These are phyloP conservation scores for Diabrotica undecimpunctata DNA, from an alignment of 1,140 invertebrate species.

Conservation along the genomic window DNA sequence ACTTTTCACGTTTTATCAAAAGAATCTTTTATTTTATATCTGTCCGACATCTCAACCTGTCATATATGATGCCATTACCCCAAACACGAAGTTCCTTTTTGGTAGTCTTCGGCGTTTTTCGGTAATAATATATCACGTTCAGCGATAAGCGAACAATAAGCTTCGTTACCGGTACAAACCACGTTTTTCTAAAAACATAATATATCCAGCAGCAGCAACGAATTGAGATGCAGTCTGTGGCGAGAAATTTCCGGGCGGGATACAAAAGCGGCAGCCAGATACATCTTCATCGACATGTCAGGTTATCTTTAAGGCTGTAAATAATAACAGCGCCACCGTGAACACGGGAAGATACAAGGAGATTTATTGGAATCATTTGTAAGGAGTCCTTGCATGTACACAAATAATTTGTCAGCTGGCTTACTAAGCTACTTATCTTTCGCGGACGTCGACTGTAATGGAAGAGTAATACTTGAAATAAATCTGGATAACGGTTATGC, in stretches of 20 bases:
- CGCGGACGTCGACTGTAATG: conserved; percentile 16
- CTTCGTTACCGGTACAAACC: no score
- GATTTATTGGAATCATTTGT: conserved; percentile 20
- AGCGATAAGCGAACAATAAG: no score
- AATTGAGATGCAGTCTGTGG: background rate
- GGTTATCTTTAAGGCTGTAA: conserved; percentile 10
- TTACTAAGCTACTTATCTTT: conserved; percentile 19
- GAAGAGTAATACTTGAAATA: conserved; percentile 16
- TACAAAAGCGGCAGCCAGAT: background rate
- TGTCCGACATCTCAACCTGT: no score
- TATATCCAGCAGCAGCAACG: no score
- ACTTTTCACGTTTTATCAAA: no score
- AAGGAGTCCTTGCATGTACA: conserved; percentile 17
- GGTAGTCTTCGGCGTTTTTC: no score
- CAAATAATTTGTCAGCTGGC: conserved; percentile 18
- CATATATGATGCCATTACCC: no score
- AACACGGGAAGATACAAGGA: conserved; percentile 8
- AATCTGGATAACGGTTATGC: conserved; percentile 14
- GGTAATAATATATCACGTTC: no score
- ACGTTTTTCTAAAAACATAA: no score
- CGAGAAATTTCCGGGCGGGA: background rate
- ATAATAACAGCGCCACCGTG: conserved; percentile 11
- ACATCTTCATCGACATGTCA: conserved; percentile 8
- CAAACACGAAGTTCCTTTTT: no score
- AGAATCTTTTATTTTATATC: no score